Evolutionary conservation across 2,888 invertebrate species (phyloP).

Genomic region (Diarsia rubi): DNA sequence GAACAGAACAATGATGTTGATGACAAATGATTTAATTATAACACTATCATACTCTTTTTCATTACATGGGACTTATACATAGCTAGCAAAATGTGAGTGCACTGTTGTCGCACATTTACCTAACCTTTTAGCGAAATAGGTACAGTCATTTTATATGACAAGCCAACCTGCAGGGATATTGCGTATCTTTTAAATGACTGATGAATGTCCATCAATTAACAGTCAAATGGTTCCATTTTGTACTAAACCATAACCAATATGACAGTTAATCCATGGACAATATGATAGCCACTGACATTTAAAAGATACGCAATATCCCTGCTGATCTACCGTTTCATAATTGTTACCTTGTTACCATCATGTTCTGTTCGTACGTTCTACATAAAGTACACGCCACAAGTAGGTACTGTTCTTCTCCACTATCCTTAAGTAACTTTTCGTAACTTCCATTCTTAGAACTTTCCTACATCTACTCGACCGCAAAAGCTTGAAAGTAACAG

Average conservation of each 20-base stretch:
- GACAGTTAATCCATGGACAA: too few relatives aligned
- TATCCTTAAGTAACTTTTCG: conserved; percentile 32
- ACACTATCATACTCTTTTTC: neutral
- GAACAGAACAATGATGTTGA: too few relatives aligned
- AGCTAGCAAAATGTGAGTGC: neutral
- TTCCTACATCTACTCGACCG: conserved; percentile 30
- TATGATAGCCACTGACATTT: too few relatives aligned
- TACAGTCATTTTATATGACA: neutral
- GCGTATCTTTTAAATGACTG: too few relatives aligned
- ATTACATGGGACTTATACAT: neutral
- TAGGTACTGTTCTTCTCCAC: conserved; percentile 15
- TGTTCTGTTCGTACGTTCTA: neutral
- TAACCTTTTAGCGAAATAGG: neutral
- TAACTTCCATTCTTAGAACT: conserved; percentile 47
- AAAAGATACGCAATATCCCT: too few relatives aligned
- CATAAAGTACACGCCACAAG: neutral
- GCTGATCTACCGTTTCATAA: neutral
- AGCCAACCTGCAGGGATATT: too few relatives aligned
- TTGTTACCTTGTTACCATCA: neutral
- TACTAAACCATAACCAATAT: too few relatives aligned
- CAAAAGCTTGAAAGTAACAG: conserved; percentile 41
- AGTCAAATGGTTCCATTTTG: too few relatives aligned
- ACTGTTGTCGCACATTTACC: neutral
- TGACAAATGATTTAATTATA: neutral
- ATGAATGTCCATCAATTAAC: too few relatives aligned